Evolutionary conservation across 2,113 vertebrate genomes (phyloP).

Genomic region (crab-eating macaque (Macaca fascicularis)): DNA sequence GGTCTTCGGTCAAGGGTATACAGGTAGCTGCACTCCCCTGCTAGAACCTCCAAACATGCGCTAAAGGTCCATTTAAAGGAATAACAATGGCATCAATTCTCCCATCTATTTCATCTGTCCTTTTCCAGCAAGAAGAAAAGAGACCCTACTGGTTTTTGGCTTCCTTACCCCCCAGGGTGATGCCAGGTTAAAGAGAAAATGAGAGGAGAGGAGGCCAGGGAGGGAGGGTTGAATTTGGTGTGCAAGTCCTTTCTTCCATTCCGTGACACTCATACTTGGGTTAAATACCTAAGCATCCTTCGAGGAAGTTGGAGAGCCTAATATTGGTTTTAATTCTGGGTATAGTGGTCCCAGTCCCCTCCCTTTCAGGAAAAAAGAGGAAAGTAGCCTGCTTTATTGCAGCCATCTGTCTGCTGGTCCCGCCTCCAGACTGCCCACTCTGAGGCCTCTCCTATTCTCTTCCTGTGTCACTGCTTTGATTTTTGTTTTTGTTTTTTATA

Average conservation of each 20-base stretch:
- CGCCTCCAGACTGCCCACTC: not conserved
- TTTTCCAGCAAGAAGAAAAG: not conserved
- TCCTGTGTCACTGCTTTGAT: not conserved
- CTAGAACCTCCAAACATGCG: too few relatives aligned
- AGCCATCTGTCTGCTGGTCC: not conserved
- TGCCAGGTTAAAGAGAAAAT: not conserved
- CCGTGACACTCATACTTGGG: fast-evolving
- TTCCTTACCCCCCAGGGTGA: not conserved
- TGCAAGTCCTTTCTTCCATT: not conserved
- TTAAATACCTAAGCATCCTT: not conserved
- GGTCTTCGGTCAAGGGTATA: too few relatives aligned
- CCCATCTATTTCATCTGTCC: too few relatives aligned
- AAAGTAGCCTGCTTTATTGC: not conserved
- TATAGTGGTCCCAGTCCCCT: not conserved
- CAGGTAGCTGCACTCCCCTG: too few relatives aligned
- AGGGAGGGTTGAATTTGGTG: not conserved
- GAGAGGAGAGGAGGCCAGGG: not conserved
- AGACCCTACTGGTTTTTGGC: not conserved
- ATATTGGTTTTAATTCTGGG: not conserved
- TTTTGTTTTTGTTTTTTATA: too few relatives aligned
- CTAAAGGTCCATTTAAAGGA: not conserved
- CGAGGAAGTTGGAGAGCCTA: not conserved
- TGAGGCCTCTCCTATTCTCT: fast-evolving
- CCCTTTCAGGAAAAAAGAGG: not conserved
- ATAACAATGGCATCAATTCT: not conserved